Percentiles rank a stretch among this genome's conserved stretches.
Conservation (phyloP, 2,113 vertebrate genomes). For the Origma solitaria region DNA sequence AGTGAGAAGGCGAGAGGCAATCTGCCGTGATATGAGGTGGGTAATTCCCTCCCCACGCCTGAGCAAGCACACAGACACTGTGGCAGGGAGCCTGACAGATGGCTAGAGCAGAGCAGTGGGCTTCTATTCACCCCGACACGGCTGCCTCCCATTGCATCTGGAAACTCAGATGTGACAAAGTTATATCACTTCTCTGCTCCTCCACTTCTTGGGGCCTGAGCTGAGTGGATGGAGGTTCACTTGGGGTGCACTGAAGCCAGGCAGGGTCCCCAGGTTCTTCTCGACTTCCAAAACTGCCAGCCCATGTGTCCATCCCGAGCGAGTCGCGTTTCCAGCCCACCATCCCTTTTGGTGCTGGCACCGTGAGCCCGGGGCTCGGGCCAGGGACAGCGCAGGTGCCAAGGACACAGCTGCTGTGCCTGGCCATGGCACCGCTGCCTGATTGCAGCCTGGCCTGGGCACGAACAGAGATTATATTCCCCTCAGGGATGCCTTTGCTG, state of each 20-base stretch:
- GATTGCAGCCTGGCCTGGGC: neutral
- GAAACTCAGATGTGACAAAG: neutral
- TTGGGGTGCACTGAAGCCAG: neutral
- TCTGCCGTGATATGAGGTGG: neutral
- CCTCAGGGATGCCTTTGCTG: neutral
- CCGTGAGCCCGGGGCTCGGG: fast-evolving
- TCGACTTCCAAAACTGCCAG: neutral
- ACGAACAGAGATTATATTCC: neutral
- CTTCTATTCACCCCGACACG: neutral
- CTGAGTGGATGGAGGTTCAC: neutral
- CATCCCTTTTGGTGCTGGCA: neutral
- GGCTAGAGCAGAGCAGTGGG: neutral
- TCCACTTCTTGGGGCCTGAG: fast-evolving
- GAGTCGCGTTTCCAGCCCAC: neutral
- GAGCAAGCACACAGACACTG: neutral
- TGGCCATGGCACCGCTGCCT: neutral
- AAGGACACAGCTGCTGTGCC: slow-evolving; percentile 10
- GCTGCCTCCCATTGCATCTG: neutral
- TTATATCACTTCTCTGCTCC: neutral
- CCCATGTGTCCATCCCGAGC: no score
- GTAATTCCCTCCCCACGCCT: neutral
- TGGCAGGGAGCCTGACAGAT: slow-evolving; percentile 32
- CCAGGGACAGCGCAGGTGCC: neutral
- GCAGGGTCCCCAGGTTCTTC: neutral
- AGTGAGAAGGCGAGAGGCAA: neutral